Base-by-base conservation (phyloP, 35 echinoderm and acorn worm species). In the Patiria miniata region DNA sequence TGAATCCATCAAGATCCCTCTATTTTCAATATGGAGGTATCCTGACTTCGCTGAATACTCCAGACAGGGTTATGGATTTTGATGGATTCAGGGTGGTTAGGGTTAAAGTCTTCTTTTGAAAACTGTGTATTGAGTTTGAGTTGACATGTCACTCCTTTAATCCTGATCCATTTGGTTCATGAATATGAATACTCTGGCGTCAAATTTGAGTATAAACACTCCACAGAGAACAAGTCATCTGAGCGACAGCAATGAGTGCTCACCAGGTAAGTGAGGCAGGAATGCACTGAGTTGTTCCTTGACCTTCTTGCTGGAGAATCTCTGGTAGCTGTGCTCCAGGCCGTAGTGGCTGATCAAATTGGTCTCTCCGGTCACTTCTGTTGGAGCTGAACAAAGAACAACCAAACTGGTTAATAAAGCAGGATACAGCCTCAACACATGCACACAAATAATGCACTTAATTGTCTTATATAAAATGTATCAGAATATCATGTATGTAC, bases 201-300 rank as follows among this genome's bases (percentile, higher is more conserved):
- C n/a, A n/a, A n/a, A n/a, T n/a, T n/a, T n/a, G n/a, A n/a, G n/a
- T n/a, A n/a, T n/a, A n/a, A n/a, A n/a, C 42, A 47, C 42, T 47
- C 12, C 12, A 6, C 42, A 47, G 42, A 47, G 42, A 47, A n/a
- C 12, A 12, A 47, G 4, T 47, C 42, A 12, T 4, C 42, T 47
- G 42, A 6, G 12, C 8, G 8, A 83, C 32, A 32, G 1, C 8
- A 18, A 6, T 51, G 21, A 14, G 30, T 56, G 37, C 92, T 94
- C 59, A 99, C 96, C 96, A 89, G 96, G 96, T 37, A 99, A 51
- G 40, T 80, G 86, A 83, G 96, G 96, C 14, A 99, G 93, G 61
- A 99, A 99, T 39, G 96, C 93, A 87, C 96, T 99, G 33, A 95
- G 83, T 77, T 94, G 93, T 79, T 94, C 96, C 39, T 95, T 94